Evolutionary conservation across 2,888 invertebrate genomes (phyloP).

Genomic region (Theodoxus fluviatilis): DNA sequence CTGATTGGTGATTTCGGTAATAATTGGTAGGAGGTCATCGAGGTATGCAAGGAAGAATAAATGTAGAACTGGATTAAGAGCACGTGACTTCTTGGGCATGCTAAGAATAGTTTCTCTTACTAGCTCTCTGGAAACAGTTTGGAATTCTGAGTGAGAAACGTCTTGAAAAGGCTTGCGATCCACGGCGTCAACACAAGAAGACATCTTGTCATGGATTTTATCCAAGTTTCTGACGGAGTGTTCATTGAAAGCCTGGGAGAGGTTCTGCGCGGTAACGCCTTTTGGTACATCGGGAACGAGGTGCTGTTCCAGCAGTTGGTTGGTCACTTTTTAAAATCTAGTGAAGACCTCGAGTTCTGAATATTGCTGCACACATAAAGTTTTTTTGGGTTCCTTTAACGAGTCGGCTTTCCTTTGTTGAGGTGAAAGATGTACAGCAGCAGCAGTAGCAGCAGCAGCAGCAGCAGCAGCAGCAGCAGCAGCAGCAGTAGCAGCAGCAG

Average conservation of each 20-base stretch:
- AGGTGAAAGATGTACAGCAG: not conserved
- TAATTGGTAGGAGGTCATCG: constrained; percentile 1
- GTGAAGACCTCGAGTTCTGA: not conserved
- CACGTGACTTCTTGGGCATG: constrained; percentile 3
- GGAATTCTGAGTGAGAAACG: not conserved
- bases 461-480: too few relatives aligned
- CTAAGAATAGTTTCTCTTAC: not conserved
- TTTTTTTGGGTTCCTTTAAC: constrained; percentile 1
- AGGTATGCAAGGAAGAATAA: not conserved
- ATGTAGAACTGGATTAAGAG: not conserved
- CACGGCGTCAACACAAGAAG: not conserved
- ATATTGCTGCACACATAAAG: not conserved
- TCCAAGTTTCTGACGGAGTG: not conserved
- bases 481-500: too few relatives aligned
- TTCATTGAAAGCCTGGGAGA: not conserved
- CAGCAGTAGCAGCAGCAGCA: too few relatives aligned
- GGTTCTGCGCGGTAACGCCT: not conserved
- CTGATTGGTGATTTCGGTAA: not conserved
- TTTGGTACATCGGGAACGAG: not conserved
- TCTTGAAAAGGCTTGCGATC: not conserved
- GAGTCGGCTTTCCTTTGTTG: not conserved
- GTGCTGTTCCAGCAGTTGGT: not conserved
- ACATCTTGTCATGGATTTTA: not conserved
- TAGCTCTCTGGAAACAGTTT: not conserved
- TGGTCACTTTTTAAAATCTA: not conserved